These are phyloP conservation scores for Acanthopagrus latus DNA, from an alignment of 2,797 vertebrate genomes.

Conservation along the genomic window DNA sequence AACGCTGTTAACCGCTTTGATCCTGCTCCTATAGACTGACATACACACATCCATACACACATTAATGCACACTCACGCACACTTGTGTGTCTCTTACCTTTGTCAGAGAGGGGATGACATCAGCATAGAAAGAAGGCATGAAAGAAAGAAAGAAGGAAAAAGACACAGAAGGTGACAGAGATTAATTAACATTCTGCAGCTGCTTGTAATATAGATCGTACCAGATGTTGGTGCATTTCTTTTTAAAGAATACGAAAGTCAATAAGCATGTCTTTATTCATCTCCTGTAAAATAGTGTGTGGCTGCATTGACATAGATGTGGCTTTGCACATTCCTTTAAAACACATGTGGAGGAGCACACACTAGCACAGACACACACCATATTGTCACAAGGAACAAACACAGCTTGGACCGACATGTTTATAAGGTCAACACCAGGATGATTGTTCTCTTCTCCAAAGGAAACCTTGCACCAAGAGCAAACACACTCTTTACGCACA, in stretches of 20 bases:
- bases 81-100: slow-evolving; percentile 70
- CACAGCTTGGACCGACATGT: background rate
- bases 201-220: background rate
- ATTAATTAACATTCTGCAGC: slow-evolving; percentile 3
- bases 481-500: slow-evolving; percentile 23
- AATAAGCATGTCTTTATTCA: background rate
- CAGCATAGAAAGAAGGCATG: slow-evolving; percentile 19
- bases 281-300: background rate
- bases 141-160: slow-evolving; percentile 34
- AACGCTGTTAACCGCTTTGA: background rate
- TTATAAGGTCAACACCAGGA: slow-evolving; percentile 39
- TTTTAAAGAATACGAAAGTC: background rate
- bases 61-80: background rate
- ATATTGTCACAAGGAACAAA: slow-evolving; percentile 18
- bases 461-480: slow-evolving; percentile 12
- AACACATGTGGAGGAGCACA: background rate
- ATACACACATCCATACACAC: slow-evolving; percentile 4
- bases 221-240: background rate
- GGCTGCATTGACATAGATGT: background rate
- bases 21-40: background rate
- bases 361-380: background rate
- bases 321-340: background rate
- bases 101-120: slow-evolving; percentile 28
- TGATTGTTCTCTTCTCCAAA: slow-evolving; percentile 16
- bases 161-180: background rate